Conservation (phyloP, 2,797 vertebrate species). For the Acestrorhynchus altus region DNA sequence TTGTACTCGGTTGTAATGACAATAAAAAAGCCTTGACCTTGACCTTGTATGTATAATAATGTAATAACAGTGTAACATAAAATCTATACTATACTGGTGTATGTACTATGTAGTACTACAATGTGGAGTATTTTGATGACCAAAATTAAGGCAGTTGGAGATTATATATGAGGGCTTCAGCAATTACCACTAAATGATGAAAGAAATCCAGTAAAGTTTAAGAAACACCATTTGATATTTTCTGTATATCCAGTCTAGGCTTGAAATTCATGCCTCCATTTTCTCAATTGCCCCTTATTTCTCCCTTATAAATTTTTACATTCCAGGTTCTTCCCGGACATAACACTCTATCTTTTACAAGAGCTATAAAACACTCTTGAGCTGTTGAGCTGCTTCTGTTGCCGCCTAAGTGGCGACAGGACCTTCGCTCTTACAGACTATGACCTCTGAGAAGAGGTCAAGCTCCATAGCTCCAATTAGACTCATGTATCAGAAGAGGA, state of each 20-base stretch:
- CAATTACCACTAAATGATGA: neutral
- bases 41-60: too few species aligned
- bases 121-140: neutral
- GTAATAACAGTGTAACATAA: too few species aligned
- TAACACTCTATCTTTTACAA: slow-evolving; percentile 62
- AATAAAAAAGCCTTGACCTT: too few species aligned
- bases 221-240: neutral
- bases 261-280: slow-evolving; percentile 32
- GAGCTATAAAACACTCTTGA: slow-evolving; percentile 61
- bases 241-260: slow-evolving; percentile 8
- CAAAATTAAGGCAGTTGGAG: neutral
- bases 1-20: too few species aligned
- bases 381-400: slow-evolving; percentile 63
- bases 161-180: neutral
- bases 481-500: slow-evolving; percentile 54
- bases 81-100: neutral
- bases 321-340: slow-evolving; percentile 39
- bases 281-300: slow-evolving; percentile 23
- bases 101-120: too few species aligned
- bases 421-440: slow-evolving; percentile 57
- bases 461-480: slow-evolving; percentile 56
- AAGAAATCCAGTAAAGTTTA: neutral
- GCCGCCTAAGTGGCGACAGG: slow-evolving; percentile 63
- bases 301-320: slow-evolving; percentile 46
- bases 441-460: slow-evolving; percentile 62